Evolutionary conservation across 2,888 invertebrate species (phyloP), one percentile per base, ranked within the genome.

Genomic region (Xiphydria camelus): DNA sequence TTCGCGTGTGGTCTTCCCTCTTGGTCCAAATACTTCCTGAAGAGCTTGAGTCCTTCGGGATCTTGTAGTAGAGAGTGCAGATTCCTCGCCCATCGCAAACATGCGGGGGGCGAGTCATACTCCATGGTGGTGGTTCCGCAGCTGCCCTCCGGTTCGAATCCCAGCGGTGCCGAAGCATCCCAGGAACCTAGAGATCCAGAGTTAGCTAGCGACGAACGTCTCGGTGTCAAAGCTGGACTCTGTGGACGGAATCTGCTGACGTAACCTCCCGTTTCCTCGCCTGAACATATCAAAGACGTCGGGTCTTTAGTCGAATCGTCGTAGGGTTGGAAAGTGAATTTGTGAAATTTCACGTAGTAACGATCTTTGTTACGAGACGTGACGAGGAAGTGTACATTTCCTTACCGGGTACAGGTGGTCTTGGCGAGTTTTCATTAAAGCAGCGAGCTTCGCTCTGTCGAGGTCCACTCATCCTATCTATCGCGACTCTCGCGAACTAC

Each of bases 61-160:
- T 96, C 95, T 79, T 82, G 66, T 63, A 96, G 83, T 60, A 96
- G 81, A 68, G 86, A 83, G 73, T 87, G 87, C 66, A 96, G 82
- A 65, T 88, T 89, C 62, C 87, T 83, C 34, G 94, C 92, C 95
- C 96, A 96, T 73, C 88, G 88, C 68, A 91, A 81, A 78, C 89
- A 94, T 47, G 87, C 83, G 61, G 87, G 87, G 64, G 82, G 80
- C 49, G 82, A 70, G 51, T 66, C 61, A 29, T 63, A 64, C 55
- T 75, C 75, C 71, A 71, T 72, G 57, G 65, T 66, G 56, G 78
- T 76, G 55, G 68, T 70, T 9, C 77, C 76, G 43, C 78, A 78
- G 59, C 80, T 78, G 55, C 81, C 82, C 68, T 82, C 82, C 42
- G 81, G 80, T 62, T 82, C 80, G 64, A 80, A 82, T 43, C 81